Percentiles rank a stretch among this genome's conserved stretches.
Conservation (phyloP, 2,113 vertebrate species). For the Chloropsis cyanopogon region DNA sequence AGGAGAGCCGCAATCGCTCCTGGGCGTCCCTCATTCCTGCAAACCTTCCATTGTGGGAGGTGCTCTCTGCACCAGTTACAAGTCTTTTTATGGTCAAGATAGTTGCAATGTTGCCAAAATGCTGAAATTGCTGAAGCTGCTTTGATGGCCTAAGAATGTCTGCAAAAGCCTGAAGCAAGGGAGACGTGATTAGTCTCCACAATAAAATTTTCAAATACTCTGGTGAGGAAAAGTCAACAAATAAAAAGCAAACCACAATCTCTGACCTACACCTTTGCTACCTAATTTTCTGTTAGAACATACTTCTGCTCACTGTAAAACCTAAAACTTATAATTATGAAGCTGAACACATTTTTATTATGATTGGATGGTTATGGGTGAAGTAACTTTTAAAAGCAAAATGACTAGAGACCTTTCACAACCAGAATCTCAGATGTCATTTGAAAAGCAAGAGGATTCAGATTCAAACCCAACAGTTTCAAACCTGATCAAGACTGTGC, state of each 20-base stretch:
- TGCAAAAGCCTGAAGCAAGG: neutral
- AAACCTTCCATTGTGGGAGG: neutral
- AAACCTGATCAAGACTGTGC: neutral
- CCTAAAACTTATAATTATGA: neutral
- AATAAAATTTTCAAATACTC: neutral
- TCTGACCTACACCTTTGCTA: neutral
- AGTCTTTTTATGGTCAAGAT: neutral
- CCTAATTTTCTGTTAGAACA: neutral
- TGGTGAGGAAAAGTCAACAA: neutral
- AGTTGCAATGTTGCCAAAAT: neutral
- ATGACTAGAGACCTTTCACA: neutral
- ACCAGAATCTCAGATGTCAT: neutral
- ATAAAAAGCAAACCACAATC: neutral
- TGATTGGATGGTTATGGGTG: neutral
- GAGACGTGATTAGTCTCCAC: neutral
- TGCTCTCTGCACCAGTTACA: neutral
- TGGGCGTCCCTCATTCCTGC: neutral
- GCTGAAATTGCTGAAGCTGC: neutral
- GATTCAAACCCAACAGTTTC: neutral
- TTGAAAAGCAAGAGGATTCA: neutral
- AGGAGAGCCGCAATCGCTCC: rapidly evolving
- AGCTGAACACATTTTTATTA: neutral
- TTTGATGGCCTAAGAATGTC: neutral
- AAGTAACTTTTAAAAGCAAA: neutral
- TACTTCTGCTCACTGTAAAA: neutral